Evolutionary conservation across 2,113 vertebrate species (phyloP), one percentile per base, ranked within the genome.

Genomic region (Melanotaenia duboulayi): DNA sequence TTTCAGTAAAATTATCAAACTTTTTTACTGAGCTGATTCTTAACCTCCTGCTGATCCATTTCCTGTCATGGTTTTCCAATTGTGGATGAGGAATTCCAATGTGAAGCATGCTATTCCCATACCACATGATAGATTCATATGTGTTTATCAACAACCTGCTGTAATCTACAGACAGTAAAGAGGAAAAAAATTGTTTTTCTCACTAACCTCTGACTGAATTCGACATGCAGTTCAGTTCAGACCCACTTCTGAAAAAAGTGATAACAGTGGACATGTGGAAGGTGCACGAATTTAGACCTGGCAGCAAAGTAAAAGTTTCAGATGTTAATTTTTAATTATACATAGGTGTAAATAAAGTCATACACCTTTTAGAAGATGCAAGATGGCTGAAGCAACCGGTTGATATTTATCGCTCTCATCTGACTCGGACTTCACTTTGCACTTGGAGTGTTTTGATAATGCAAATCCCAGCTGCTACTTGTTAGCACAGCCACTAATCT

Each of bases 81-180:
- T 14, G 70, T 25, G 16, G 60, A 51, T 62, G 56, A 49, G 44
- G 59, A 73, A 58, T 61, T 67, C 71, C 16, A n/a, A 39, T 16
- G 32, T 74, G 39, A 69, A 67, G 57, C 66, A 65, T 77, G 64
- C 51, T 69, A 61, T 76, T 76, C 61, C 35, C 65, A 76, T 75
- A 64, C 17, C 24, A 20, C 0, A 0, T 22, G 73, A 64, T 5
- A 25, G 57, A 56, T 74, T 64, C 11, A 60, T 74, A 46, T 59
- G 55, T 25, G 60, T 4, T 72, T 37, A 62, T 61, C 50, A 74
- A 76, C n/a, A 9, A 49, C 56, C 44, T 24, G 50, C 25, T 10
- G 32, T 68, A 3, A 24, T 17, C 56, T 54, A 4, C 28, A 44
- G n/a, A 44, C 42, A 42, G 44, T 57, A n/a, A 14, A 60, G 20